Base-by-base conservation (phyloP, 2,888 invertebrate species). In the Merodon equestris region DNA sequence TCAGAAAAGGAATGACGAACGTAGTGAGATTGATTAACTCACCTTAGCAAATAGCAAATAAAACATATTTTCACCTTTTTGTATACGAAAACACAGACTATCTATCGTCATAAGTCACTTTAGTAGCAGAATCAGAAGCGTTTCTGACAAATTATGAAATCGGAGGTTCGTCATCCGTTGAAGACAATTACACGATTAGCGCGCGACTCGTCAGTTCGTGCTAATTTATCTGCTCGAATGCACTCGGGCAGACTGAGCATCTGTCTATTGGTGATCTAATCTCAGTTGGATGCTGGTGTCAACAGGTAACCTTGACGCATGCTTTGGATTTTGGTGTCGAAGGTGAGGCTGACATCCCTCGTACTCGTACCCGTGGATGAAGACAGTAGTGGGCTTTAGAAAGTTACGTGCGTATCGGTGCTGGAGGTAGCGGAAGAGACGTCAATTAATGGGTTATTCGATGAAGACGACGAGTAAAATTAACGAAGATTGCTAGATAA, bases 181-280 rank as follows among this genome's bases (percentile, higher is more conserved):
- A 34, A 60, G 60, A 27, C 60, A 47, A 34, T 68, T 38, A 47
- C 13, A 47, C 70, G 61, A 70, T 53, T 68, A 40, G 40, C 44
- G 42, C 42, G 19, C 19, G 15, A 18, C 47, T 51, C 47, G 47
- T 14, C 53, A 27, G 34, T 53, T 47, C 18, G 34, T 42, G 54
- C 18, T 47, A 34, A 70, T 54, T 60, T 70, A 70, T 70, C 40
- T 61, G 48, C 60, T 70, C 48, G 13, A 19, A 47, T 45, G 53
- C 53, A 54, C 60, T 47, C 17, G 7, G 27, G 7, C 27, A 27
- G 27, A 27, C 10, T 9, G 36, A 54, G 70, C 60, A 27, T 7
- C 53, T 70, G 53, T 70, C 51, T 14, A 38, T 14, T 18, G 67
- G 57, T 67, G 67, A 67, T 48, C 67, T 67, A 67, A 67, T 56